phyloP scores from a whole-genome alignment of 1,140 invertebrate genomes.

The Drosophila kohkoa region DNA sequence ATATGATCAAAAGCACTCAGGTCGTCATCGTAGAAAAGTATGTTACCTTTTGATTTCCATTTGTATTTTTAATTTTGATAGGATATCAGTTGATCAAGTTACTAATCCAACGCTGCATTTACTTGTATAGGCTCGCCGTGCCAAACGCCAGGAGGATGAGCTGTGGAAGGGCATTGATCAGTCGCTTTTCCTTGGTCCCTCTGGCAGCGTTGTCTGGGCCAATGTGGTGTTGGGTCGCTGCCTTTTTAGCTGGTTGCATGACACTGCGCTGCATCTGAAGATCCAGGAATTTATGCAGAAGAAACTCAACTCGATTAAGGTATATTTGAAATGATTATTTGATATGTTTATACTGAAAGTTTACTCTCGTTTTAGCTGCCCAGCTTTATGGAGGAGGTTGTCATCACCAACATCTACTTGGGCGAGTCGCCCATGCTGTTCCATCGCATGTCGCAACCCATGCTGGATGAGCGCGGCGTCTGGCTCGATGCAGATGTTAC shows the following conservation, averaged over 20 bases:
- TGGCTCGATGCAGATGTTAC: constrained; percentile 97
- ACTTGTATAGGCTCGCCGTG: constrained; percentile 59
- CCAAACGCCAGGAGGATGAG: constrained; percentile 79
- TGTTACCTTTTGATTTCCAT: constrained; percentile 44
- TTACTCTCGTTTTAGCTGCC: constrained; percentile 87
- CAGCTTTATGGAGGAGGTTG: constrained; percentile 94
- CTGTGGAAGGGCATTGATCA: constrained; percentile 84
- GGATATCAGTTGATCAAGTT: not conserved
- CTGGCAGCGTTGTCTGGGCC: constrained; percentile 87
- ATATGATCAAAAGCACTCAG: not conserved
- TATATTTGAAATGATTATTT: constrained; percentile 33
- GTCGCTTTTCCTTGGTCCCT: constrained; percentile 77
- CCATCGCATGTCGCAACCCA: constrained; percentile 89
- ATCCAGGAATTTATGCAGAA: constrained; percentile 92
- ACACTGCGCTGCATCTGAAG: constrained; percentile 87
- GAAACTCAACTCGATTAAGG: constrained; percentile 94
- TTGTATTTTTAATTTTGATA: not conserved
- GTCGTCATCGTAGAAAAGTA: constrained; percentile 62
- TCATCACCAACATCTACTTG: constrained; percentile 91
- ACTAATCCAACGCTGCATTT: constrained; percentile 15
- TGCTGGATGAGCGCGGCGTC: constrained; percentile 93
- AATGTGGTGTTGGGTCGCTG: constrained; percentile 92
- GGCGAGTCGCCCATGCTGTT: constrained; percentile 92
- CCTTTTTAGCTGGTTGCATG: constrained; percentile 91
- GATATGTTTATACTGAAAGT: too few relatives aligned